These are phyloP conservation scores for Acanthosepion esculentum DNA, from an alignment of 2,888 invertebrate genomes.

Conservation along the genomic window DNA sequence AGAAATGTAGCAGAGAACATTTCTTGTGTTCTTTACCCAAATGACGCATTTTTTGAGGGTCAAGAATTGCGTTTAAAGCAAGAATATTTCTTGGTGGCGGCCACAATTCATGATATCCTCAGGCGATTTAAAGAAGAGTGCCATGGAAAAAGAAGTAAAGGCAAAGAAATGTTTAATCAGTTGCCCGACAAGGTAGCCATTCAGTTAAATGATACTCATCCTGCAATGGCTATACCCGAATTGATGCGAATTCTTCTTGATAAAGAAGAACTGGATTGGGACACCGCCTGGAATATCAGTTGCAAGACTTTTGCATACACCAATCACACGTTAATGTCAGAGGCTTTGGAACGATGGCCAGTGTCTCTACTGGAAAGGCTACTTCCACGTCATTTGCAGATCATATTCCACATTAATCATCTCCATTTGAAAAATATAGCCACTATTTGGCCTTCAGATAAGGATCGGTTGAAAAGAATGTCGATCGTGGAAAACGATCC, in stretches of 20 bases:
- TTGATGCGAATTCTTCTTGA: slow-evolving; percentile 93
- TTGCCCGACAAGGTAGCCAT: slow-evolving; percentile 92
- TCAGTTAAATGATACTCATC: slow-evolving; percentile 99
- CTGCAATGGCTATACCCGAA: slow-evolving; percentile 97
- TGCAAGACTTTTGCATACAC: slow-evolving; percentile 94
- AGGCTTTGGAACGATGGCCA: slow-evolving; percentile 90
- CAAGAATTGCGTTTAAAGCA: slow-evolving; percentile 98
- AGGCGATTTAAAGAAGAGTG: slow-evolving; percentile 94
- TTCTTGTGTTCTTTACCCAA: slow-evolving; percentile 95
- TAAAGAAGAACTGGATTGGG: slow-evolving; percentile 91
- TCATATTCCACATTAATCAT: slow-evolving; percentile 97
- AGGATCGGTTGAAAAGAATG: slow-evolving; percentile 80
- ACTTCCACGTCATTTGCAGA: slow-evolving; percentile 94
- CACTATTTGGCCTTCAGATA: slow-evolving; percentile 87
- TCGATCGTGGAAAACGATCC: slow-evolving; percentile 95
- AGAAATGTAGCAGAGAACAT: slow-evolving; percentile 98
- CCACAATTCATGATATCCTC: slow-evolving; percentile 95
- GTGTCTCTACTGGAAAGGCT: slow-evolving; percentile 85
- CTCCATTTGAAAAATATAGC: slow-evolving; percentile 76
- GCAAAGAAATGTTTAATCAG: slow-evolving; percentile 76
- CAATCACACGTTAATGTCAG: slow-evolving; percentile 98
- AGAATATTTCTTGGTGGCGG: slow-evolving; percentile 98
- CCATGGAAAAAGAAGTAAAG: slow-evolving; percentile 87
- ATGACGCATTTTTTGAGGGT: slow-evolving; percentile 98
- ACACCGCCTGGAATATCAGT: slow-evolving; percentile 91